phyloP scores from a whole-genome alignment of 1,140 invertebrate species.

The Neotoxoptera formosana region DNA sequence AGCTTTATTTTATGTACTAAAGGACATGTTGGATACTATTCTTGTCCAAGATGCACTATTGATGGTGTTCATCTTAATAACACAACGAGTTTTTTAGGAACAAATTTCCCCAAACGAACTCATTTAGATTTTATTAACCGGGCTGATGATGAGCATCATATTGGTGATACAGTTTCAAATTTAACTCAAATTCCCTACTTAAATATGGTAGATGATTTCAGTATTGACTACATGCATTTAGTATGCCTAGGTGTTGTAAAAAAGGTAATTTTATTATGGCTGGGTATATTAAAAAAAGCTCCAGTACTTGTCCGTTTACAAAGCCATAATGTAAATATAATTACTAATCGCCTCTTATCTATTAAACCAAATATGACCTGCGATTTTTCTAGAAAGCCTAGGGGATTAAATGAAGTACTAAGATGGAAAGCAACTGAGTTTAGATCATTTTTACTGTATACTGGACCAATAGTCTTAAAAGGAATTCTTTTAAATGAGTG shows the following conservation, averaged over 20 bases:
- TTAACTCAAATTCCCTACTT: not conserved
- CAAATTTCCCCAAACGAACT: not conserved
- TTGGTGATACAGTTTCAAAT: not conserved
- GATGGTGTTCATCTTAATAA: not conserved
- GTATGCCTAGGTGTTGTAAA: too few relatives aligned
- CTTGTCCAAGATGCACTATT: not conserved
- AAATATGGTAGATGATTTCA: not conserved
- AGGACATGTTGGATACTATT: not conserved
- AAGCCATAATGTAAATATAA: not conserved
- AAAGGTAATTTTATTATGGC: conserved; percentile 1
- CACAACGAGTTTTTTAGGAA: not conserved
- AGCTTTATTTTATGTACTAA: not conserved
- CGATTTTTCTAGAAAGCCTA: not conserved
- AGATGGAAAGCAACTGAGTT: conserved; percentile 14
- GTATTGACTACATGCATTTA: conserved; percentile 3
- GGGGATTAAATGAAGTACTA: not conserved
- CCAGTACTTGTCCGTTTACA: not conserved
- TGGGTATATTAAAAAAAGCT: not conserved
- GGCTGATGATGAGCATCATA: not conserved
- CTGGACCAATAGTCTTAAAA: not conserved
- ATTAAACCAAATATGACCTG: not conserved
- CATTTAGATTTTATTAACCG: not conserved
- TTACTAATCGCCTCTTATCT: not conserved
- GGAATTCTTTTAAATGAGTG: not conserved
- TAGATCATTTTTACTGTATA: not conserved